Percentiles rank a stretch among this genome's conserved stretches.
These are phyloP conservation scores for Aspidiotus destructor DNA, from an alignment of 2,888 invertebrate species.

Conservation along the genomic window DNA sequence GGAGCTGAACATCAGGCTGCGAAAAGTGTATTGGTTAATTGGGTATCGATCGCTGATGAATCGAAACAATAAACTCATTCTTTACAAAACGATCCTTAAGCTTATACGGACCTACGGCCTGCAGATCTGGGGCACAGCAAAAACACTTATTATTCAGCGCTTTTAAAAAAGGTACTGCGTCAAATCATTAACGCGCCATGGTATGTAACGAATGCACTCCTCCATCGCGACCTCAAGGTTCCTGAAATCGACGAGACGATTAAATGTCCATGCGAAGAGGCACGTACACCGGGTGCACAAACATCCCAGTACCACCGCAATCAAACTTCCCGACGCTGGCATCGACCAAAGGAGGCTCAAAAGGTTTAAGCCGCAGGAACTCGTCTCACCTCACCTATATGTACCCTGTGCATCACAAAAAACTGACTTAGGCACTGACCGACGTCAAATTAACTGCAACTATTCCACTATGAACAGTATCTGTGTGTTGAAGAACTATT, in stretches of 20 bases:
- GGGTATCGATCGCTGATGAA: not conserved
- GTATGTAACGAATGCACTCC: conserved; percentile 5
- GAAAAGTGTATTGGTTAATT: not conserved
- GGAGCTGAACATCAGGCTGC: not conserved
- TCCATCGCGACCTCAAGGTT: conserved; percentile 2
- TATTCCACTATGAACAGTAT: not conserved
- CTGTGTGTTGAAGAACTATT: too few relatives aligned
- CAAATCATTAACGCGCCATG: conserved; percentile 1
- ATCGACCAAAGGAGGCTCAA: not conserved
- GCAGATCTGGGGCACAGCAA: conserved; percentile 3
- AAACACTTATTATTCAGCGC: not conserved
- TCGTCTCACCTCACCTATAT: not conserved
- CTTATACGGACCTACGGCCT: not conserved
- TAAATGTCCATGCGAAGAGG: not conserved
- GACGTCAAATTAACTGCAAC: not conserved
- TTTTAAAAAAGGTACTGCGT: too few relatives aligned
- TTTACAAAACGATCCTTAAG: not conserved
- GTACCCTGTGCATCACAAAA: not conserved
- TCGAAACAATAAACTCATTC: not conserved
- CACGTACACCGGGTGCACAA: not conserved
- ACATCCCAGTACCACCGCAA: not conserved
- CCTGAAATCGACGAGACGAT: not conserved
- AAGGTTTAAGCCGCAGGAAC: not conserved
- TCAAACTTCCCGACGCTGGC: not conserved
- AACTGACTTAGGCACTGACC: not conserved